Conservation (phyloP, 2,797 vertebrate genomes). For the Mormyrops boulengeri region DNA sequence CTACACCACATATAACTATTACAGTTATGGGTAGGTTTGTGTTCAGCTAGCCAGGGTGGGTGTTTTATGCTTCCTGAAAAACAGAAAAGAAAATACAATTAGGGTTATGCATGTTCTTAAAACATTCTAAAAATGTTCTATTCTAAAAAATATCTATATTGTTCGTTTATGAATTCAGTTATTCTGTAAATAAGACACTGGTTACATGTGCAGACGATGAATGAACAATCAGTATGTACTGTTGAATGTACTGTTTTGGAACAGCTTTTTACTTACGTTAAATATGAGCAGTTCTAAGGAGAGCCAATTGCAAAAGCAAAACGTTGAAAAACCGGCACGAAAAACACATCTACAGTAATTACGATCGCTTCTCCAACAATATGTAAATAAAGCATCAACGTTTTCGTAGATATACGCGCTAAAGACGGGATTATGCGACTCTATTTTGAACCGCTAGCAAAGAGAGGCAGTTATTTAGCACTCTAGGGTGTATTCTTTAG, state of each 20-base stretch:
- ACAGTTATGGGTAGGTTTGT: neutral
- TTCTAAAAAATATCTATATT: neutral
- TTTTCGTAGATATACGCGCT: neutral
- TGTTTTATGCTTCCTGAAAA: slow-evolving; percentile 15
- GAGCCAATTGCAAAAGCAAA: neutral
- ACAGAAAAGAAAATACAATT: neutral
- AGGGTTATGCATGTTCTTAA: neutral
- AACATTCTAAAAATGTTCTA: neutral
- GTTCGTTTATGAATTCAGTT: neutral
- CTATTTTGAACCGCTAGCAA: neutral
- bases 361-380: neutral
- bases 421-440: neutral
- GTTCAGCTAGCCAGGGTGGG: neutral
- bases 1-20: neutral
- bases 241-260: neutral
- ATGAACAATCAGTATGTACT: neutral
- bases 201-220: neutral
- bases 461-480: neutral
- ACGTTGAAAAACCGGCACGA: neutral
- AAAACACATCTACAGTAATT: neutral
- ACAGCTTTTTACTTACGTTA: neutral
- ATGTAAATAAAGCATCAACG: neutral
- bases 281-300: neutral
- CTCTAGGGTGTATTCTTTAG: neutral
- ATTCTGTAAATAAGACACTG: neutral